phyloP scores from a whole-genome alignment of 2,113 vertebrate species.

The Tetrao urogallus region DNA sequence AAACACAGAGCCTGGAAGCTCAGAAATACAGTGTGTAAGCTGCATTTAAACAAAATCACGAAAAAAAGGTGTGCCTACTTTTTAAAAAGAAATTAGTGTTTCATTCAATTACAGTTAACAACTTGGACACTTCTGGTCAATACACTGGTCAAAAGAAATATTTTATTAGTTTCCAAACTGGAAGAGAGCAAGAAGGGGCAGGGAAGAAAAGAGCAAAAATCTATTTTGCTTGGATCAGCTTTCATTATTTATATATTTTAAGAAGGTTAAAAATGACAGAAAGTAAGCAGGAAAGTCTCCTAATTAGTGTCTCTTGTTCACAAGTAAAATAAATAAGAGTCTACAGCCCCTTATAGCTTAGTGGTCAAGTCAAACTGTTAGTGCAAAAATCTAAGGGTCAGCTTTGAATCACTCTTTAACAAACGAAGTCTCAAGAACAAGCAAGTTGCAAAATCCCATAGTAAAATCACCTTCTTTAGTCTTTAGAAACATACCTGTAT shows the following conservation, averaged over 20 bases:
- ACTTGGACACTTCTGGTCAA: not conserved
- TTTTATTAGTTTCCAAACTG: not conserved
- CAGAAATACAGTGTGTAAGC: not conserved
- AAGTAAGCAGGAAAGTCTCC: not conserved
- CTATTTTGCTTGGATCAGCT: not conserved
- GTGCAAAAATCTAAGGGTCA: not conserved
- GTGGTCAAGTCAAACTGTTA: not conserved
- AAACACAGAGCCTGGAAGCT: not conserved
- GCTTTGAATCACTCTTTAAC: not conserved
- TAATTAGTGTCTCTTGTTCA: not conserved
- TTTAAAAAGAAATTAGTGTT: not conserved
- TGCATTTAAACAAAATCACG: not conserved
- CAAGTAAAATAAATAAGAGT: not conserved
- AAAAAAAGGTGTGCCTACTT: not conserved
- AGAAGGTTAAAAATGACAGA: not conserved
- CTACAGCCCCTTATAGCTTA: not conserved
- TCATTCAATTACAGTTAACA: not conserved
- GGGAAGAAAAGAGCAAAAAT: not conserved
- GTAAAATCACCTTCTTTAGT: not conserved
- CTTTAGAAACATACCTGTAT: conserved; percentile 86
- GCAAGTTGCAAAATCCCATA: not conserved
- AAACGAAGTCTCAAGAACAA: not conserved
- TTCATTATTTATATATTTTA: not conserved
- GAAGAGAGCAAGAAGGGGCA: accelerated
- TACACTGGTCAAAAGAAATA: not conserved